phyloP scores from a whole-genome alignment of 1,140 invertebrate species.

The Drosophila littoralis region DNA sequence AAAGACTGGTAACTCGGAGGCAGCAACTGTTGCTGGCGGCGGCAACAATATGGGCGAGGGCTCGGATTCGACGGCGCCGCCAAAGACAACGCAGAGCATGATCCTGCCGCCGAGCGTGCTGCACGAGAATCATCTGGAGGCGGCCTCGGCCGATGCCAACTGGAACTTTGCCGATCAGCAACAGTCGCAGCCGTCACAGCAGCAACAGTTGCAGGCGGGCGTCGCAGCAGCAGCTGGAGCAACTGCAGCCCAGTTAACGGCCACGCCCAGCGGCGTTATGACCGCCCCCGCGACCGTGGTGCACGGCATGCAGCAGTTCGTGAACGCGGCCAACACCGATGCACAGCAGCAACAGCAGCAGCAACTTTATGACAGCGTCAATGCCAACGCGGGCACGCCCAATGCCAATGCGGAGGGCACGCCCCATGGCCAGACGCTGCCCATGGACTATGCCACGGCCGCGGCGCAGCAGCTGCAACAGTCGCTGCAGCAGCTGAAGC shows the following conservation, averaged over 20 bases:
- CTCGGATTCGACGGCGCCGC: constrained; percentile 19
- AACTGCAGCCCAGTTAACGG: constrained; percentile 21
- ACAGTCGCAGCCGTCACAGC: constrained; percentile 28
- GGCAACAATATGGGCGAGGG: neutral
- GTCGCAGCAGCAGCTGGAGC: constrained; percentile 23
- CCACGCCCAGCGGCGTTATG: constrained; percentile 71
- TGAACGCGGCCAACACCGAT: constrained; percentile 35
- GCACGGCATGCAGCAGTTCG: constrained; percentile 78
- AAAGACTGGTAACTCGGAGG: constrained; percentile 73
- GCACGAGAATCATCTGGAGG: constrained; percentile 74
- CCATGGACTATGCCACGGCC: constrained; percentile 74
- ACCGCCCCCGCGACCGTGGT: constrained; percentile 78
- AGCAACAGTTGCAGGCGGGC: constrained; percentile 23
- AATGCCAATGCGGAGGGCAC: constrained; percentile 37
- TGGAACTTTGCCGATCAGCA: constrained; percentile 70
- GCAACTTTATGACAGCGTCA: constrained; percentile 67
- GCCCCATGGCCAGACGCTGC: constrained; percentile 58
- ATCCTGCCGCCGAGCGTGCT: constrained; percentile 75
- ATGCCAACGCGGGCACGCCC: constrained; percentile 65
- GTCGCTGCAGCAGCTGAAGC: constrained; percentile 75
- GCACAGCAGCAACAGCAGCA: constrained; percentile 57
- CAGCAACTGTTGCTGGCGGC: constrained; percentile 13
- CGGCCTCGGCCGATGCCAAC: constrained; percentile 73
- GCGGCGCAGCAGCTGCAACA: constrained; percentile 78
- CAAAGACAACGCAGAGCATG: constrained; percentile 83